Conservation (phyloP, 2,888 invertebrate species). For the Spilarctia lutea region DNA sequence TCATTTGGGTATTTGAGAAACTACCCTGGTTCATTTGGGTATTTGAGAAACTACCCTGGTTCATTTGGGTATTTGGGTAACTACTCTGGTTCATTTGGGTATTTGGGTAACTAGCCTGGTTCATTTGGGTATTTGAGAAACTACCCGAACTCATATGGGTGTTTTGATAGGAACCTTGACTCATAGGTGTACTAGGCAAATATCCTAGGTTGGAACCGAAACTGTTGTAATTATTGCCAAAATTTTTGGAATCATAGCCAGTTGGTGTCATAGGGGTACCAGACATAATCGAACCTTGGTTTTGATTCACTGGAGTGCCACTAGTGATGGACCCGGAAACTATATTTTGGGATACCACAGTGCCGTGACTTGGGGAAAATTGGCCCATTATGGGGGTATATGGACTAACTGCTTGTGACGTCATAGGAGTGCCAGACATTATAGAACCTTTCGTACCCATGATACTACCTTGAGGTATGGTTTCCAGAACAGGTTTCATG, state of each 20-base stretch:
- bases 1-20: constrained; percentile 27
- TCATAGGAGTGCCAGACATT: constrained; percentile 48
- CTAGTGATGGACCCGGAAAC: constrained; percentile 54
- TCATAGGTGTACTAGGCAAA: constrained; percentile 38
- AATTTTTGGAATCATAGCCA: constrained; percentile 34
- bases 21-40: constrained; percentile 13
- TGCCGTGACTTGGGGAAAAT: constrained; percentile 51
- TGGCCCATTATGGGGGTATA: constrained; percentile 49
- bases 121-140: constrained; percentile 27
- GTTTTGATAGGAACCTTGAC: constrained; percentile 28
- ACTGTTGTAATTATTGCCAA: constrained; percentile 13
- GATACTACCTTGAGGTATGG: constrained; percentile 76
- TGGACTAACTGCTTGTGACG: constrained; percentile 46
- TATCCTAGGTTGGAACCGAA: constrained; percentile 42
- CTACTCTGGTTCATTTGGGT: constrained; percentile 22
- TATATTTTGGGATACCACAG: constrained; percentile 45
- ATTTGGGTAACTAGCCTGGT: not conserved
- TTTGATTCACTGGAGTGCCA: constrained; percentile 50
- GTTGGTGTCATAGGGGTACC: constrained; percentile 50
- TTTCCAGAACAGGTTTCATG: constrained; percentile 72
- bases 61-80: not conserved
- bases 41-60: constrained; percentile 17
- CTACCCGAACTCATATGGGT: constrained; percentile 11
- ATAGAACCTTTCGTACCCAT: constrained; percentile 66
- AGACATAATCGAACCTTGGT: constrained; percentile 53